phyloP scores from a whole-genome alignment of 2,888 invertebrate genomes.

The Volucella inanis region DNA sequence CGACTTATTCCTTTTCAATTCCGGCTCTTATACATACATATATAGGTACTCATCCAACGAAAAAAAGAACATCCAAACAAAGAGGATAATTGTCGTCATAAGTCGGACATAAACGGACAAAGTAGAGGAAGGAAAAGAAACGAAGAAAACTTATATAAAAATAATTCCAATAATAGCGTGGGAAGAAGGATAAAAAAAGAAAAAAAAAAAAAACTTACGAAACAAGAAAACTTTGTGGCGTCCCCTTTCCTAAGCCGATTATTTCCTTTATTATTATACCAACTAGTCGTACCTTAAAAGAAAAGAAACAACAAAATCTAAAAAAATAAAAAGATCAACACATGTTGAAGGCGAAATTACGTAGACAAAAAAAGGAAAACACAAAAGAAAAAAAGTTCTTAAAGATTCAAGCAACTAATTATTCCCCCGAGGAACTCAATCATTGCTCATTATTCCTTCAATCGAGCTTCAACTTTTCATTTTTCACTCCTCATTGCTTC shows the following conservation, averaged over 20 bases:
- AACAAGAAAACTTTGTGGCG: constrained; percentile 11
- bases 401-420: constrained; percentile 59
- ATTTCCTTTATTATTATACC: constrained; percentile 24
- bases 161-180: constrained; percentile 24
- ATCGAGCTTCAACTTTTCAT: constrained; percentile 8
- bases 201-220: constrained; percentile 4
- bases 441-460: constrained; percentile 54
- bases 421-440: constrained; percentile 53
- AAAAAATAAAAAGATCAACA: too few relatives aligned
- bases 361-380: too few relatives aligned
- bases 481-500: background rate
- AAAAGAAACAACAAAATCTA: constrained; percentile 5
- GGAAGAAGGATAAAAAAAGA: background rate
- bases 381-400: constrained; percentile 39
- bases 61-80: background rate
- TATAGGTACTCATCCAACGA: too few relatives aligned
- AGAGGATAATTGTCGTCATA: constrained; percentile 34
- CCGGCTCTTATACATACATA: background rate
- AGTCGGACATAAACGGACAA: constrained; percentile 1
- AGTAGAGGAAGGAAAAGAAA: background rate
- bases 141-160: constrained; percentile 4
- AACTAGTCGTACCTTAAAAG: background rate
- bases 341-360: too few relatives aligned
- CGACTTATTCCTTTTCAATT: background rate
- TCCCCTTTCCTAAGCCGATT: constrained; percentile 56